Percentiles rank a stretch among this genome's conserved stretches.
phyloP scores from a whole-genome alignment of 2,113 vertebrate genomes.

The Calypte anna region DNA sequence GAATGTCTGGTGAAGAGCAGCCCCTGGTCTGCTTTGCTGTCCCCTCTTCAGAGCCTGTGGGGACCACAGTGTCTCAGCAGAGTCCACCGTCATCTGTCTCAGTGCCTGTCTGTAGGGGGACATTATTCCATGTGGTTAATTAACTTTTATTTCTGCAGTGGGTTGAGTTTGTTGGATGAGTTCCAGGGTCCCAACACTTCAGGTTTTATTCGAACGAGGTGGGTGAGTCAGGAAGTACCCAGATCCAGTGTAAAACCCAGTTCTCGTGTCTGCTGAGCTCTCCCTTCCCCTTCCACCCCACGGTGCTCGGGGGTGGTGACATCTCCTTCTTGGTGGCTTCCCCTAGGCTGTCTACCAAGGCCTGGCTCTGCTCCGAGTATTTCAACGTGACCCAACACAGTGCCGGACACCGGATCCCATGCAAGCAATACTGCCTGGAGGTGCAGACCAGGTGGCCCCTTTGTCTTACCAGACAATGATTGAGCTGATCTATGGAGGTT shows the following conservation, averaged over 20 bases:
- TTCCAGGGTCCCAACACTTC: neutral
- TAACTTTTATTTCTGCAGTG: neutral
- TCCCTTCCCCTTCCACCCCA: neutral
- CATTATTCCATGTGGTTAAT: neutral
- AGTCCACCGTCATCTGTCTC: rapidly evolving
- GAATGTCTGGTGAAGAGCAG: neutral
- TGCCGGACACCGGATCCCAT: slow-evolving; percentile 83
- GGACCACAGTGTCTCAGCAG: neutral
- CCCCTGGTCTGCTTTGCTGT: neutral
- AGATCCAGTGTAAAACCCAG: rapidly evolving
- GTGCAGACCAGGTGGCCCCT: slow-evolving; percentile 87
- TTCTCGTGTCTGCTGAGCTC: neutral
- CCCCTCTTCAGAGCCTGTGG: neutral
- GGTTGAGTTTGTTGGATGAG: neutral
- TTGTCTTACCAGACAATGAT: slow-evolving; percentile 85
- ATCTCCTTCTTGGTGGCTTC: neutral
- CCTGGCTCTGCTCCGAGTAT: slow-evolving; percentile 86
- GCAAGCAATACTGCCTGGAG: slow-evolving; percentile 88
- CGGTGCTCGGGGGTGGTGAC: neutral
- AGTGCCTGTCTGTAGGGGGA: neutral
- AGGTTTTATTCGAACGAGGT: neutral
- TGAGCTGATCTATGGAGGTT: slow-evolving; percentile 85
- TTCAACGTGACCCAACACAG: slow-evolving; percentile 85
- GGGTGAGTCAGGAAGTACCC: rapidly evolving
- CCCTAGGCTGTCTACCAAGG: slow-evolving; percentile 85